These are phyloP conservation scores for Epinephelus moara DNA, from an alignment of 2,113 vertebrate genomes.

Conservation along the genomic window DNA sequence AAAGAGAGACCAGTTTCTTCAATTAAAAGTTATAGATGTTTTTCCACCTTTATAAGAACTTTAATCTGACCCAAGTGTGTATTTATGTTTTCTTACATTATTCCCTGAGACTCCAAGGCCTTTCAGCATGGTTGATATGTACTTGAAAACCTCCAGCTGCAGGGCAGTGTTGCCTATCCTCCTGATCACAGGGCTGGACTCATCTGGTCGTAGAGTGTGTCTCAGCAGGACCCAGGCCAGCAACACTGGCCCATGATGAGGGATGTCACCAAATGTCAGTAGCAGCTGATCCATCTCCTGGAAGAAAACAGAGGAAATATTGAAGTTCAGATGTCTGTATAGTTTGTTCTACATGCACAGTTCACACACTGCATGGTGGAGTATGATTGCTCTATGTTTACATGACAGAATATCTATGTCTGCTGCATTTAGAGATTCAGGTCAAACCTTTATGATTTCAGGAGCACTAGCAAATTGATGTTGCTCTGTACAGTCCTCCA, in stretches of 20 bases:
- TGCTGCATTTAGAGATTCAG: background rate
- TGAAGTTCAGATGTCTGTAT: background rate
- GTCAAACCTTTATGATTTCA: slow-evolving; percentile 89
- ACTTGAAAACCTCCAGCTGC: slow-evolving; percentile 94
- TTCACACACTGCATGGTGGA: background rate
- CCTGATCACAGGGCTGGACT: slow-evolving; percentile 86
- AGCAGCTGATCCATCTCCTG: slow-evolving; percentile 95
- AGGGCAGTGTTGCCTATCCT: slow-evolving; percentile 92
- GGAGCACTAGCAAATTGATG: slow-evolving; percentile 90
- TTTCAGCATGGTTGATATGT: slow-evolving; percentile 91
- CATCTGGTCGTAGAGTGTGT: slow-evolving; percentile 91
- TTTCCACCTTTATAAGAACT: background rate
- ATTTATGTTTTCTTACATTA: slow-evolving; percentile 86
- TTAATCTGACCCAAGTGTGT: background rate
- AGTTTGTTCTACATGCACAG: background rate
- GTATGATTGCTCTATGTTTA: background rate
- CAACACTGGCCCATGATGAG: slow-evolving; percentile 93
- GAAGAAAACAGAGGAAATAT: background rate
- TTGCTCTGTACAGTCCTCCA: slow-evolving; percentile 92
- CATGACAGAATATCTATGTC: no score
- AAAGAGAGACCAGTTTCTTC: background rate
- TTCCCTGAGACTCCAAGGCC: slow-evolving; percentile 91
- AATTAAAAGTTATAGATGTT: background rate
- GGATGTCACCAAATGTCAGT: slow-evolving; percentile 92
- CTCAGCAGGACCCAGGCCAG: slow-evolving; percentile 96